Percentiles rank a stretch among this genome's conserved stretches.
phyloP scores from a whole-genome alignment of 1,140 invertebrate species.

The Idris sp. region DNA sequence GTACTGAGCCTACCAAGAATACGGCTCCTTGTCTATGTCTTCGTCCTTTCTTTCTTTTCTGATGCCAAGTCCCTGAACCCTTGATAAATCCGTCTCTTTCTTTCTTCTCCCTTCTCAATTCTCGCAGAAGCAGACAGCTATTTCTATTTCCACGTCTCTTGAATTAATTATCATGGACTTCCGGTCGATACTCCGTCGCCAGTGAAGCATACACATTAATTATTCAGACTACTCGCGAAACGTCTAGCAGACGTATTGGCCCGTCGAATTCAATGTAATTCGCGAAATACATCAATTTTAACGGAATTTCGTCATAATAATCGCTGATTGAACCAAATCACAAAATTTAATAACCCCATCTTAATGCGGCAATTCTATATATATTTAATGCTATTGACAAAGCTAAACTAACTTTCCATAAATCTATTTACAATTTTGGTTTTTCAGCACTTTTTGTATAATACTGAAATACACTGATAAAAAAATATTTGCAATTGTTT shows the following conservation, averaged over 20 bases:
- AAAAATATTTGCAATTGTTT: background rate
- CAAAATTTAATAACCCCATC: conserved; percentile 30
- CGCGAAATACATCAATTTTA: conserved; percentile 54
- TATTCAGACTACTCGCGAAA: conserved; percentile 62
- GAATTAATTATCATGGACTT: conserved; percentile 71
- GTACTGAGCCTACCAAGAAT: conserved; percentile 42
- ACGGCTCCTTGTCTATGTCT: conserved; percentile 47
- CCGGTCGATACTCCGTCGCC: conserved; percentile 66
- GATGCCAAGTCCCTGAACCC: conserved; percentile 15
- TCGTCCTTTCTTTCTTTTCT: conserved; percentile 34
- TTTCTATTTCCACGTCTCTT: conserved; percentile 69
- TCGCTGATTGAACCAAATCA: conserved; percentile 32
- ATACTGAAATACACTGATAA: background rate
- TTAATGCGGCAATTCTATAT: background rate
- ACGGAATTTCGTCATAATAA: conserved; percentile 35
- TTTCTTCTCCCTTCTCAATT: conserved; percentile 32
- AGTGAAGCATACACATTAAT: conserved; percentile 62
- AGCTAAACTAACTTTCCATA: background rate
- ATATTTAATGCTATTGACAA: conserved; percentile 3
- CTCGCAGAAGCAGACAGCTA: conserved; percentile 54
- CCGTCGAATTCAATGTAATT: conserved; percentile 52
- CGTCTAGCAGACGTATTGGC: conserved; percentile 59
- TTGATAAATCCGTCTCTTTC: conserved; percentile 48
- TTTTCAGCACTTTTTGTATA: too few relatives aligned
- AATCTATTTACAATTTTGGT: background rate